Evolutionary conservation across 2,113 vertebrate species (phyloP).

Genomic region (Rhinolophus sinicus): DNA sequence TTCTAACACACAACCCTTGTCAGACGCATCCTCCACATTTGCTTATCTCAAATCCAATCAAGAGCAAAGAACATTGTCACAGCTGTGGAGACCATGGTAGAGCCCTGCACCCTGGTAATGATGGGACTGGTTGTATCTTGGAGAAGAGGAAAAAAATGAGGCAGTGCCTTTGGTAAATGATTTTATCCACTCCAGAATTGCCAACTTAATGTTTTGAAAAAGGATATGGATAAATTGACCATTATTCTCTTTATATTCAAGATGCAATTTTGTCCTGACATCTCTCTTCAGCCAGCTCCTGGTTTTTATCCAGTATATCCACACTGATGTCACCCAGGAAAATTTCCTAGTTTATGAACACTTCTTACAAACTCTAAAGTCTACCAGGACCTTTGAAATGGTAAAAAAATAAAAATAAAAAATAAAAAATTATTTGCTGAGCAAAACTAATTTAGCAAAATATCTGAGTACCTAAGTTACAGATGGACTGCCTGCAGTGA

Average conservation of each 20-base stretch:
- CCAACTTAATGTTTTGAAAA: not conserved
- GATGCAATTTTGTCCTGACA: not conserved
- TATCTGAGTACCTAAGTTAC: not conserved
- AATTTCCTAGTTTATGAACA: not conserved
- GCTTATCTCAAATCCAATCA: not conserved
- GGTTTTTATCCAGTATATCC: not conserved
- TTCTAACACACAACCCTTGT: not conserved
- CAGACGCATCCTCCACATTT: not conserved
- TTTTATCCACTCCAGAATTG: not conserved
- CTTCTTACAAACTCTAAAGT: not conserved
- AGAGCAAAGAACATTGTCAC: not conserved
- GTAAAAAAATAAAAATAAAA: not conserved
- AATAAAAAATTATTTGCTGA: not conserved
- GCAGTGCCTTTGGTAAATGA: not conserved
- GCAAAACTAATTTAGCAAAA: constrained; percentile 11
- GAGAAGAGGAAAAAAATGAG: not conserved
- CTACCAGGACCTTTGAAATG: not conserved
- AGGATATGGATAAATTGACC: not conserved
- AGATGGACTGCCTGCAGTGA: not conserved
- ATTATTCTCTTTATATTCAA: not conserved
- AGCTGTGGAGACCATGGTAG: not conserved
- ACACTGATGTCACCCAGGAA: not conserved
- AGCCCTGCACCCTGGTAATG: not conserved
- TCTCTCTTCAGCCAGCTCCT: not conserved
- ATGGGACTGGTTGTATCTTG: not conserved